Evolutionary conservation across 1,140 invertebrate species (phyloP).

Genomic region (Neuroterus valhalla): DNA sequence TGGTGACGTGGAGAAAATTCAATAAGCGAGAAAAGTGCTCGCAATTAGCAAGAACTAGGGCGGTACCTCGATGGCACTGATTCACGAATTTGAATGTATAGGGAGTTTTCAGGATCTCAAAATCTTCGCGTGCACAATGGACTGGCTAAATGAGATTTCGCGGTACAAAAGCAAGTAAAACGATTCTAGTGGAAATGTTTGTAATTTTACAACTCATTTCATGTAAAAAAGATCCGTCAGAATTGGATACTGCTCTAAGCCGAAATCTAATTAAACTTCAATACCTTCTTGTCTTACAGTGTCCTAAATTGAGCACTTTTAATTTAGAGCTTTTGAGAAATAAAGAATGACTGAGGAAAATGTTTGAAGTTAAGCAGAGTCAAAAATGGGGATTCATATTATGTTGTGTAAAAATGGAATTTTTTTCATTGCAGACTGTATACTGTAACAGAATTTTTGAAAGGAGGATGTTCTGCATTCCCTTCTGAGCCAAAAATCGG

Average conservation of each 20-base stretch:
- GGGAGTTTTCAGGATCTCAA: constrained; percentile 4
- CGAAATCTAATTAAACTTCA: neutral
- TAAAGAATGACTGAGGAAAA: no score
- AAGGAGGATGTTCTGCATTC: no score
- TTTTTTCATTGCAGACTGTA: no score
- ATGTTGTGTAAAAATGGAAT: no score
- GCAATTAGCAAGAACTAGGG: constrained; percentile 59
- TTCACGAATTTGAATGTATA: constrained; percentile 36
- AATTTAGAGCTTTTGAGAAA: no score
- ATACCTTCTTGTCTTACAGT: neutral
- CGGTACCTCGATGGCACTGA: constrained; percentile 47
- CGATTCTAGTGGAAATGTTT: constrained; percentile 10
- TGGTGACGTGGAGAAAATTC: constrained; percentile 44
- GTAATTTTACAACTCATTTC: constrained; percentile 30
- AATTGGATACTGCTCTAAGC: constrained; percentile 16
- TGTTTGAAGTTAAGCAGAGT: no score
- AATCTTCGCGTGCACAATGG: constrained; percentile 28
- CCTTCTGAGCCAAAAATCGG: no score
- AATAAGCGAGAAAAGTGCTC: constrained; percentile 58
- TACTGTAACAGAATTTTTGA: no score
- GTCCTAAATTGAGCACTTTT: neutral
- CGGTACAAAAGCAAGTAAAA: constrained; percentile 1
- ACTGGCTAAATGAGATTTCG: constrained; percentile 27
- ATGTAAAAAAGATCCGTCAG: neutral
- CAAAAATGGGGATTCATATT: no score